Conservation (phyloP, 2,888 invertebrate species). For the Carcina quercana region DNA sequence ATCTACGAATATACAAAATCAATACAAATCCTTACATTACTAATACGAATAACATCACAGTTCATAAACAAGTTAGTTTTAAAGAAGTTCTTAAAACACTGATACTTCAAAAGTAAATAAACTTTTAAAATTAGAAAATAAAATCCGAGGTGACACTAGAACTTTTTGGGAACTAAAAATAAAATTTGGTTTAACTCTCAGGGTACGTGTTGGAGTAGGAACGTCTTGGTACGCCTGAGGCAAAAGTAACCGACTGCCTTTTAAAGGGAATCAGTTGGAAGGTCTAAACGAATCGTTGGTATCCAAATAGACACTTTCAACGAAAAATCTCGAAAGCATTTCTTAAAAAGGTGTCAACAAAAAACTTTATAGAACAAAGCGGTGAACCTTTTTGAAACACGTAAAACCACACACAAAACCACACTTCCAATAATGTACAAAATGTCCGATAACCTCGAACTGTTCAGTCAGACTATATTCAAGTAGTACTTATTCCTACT, state of each 20-base stretch:
- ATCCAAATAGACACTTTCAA: no score
- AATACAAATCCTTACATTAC: conserved; percentile 67
- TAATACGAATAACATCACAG: conserved; percentile 75
- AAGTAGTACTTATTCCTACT: conserved; percentile 34
- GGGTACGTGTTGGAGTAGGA: conserved; percentile 58
- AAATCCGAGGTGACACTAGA: no score
- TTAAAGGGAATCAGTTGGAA: conserved; percentile 36
- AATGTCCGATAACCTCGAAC: conserved; percentile 27
- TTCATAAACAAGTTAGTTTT: conserved; percentile 70
- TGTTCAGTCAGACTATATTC: conserved; percentile 50
- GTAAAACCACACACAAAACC: conserved; percentile 14
- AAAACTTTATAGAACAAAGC: conserved; percentile 22
- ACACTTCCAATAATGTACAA: conserved; percentile 19
- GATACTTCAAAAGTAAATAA: conserved; percentile 56
- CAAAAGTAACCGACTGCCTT: conserved; percentile 37
- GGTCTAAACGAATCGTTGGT: no score
- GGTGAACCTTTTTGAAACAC: conserved; percentile 12
- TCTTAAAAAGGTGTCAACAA: conserved; percentile 21
- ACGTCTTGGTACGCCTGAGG: conserved; percentile 37
- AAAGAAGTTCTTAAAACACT: conserved; percentile 55
- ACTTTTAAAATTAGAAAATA: no score
- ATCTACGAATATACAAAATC: conserved; percentile 73
- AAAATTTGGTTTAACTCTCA: conserved; percentile 60
- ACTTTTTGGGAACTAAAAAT: conserved; percentile 45
- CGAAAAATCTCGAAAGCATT: no score